Evolutionary conservation across 2,797 vertebrate species (phyloP).

Genomic region (Coreius guichenoti): DNA sequence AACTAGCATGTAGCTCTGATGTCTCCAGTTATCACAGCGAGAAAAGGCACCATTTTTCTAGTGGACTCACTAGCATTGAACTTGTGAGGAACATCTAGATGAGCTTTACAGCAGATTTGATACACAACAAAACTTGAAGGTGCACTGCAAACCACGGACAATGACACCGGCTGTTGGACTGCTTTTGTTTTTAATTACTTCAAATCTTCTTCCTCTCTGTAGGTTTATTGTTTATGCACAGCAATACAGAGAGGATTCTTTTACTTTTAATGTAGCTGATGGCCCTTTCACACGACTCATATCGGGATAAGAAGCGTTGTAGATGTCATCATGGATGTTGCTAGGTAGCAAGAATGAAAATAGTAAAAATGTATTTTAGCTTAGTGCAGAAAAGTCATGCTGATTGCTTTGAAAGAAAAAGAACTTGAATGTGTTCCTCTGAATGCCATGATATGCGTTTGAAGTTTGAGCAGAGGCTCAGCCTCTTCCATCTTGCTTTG

Average conservation of each 20-base stretch:
- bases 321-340: neutral
- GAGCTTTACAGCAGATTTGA: conserved; percentile 35
- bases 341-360: neutral
- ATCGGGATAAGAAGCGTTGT: no score
- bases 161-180: conserved; percentile 25
- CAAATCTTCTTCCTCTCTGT: conserved; percentile 22
- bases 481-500: neutral
- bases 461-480: neutral
- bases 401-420: neutral
- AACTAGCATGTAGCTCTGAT: conserved; percentile 81
- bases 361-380: neutral
- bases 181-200: conserved; percentile 32
- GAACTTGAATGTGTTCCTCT: neutral
- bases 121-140: conserved; percentile 28
- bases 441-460: neutral
- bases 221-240: conserved; percentile 50
- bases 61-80: conserved; percentile 8
- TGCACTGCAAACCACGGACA: conserved; percentile 26
- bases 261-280: conserved; percentile 21
- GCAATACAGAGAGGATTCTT: conserved; percentile 40
- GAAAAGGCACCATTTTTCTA: neutral
- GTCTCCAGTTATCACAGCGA: conserved; percentile 1
- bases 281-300: conserved; percentile 8
- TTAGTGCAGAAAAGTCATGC: neutral
- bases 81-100: conserved; percentile 19